phyloP scores from a whole-genome alignment of 2,113 vertebrate genomes.

The Microcebus jonahi region DNA sequence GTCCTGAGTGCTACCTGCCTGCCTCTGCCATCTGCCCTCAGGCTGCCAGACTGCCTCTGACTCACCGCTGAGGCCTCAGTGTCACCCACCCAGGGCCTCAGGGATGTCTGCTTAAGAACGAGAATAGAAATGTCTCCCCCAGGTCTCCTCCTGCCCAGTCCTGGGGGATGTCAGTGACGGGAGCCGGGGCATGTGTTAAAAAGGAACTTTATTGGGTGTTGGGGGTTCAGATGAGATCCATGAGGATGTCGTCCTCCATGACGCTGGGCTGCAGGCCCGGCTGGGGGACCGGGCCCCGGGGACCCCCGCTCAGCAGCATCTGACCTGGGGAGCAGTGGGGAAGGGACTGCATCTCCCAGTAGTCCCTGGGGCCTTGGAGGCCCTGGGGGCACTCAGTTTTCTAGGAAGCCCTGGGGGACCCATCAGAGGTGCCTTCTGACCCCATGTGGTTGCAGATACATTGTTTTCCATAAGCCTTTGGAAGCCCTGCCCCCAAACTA shows the following conservation, averaged over 20 bases:
- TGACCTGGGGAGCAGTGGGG: slow-evolving; percentile 86
- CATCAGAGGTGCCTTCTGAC: not conserved
- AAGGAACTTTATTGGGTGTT: slow-evolving; percentile 80
- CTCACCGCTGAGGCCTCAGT: not conserved
- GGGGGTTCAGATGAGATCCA: slow-evolving; percentile 91
- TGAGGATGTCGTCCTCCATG: slow-evolving; percentile 95
- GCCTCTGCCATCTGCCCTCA: not conserved
- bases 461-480: not conserved
- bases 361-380: slow-evolving; percentile 55
- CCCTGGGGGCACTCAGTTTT: not conserved
- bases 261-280: slow-evolving; percentile 90
- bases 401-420: not conserved
- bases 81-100: not conserved
- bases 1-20: not conserved
- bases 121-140: slow-evolving; percentile 32
- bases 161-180: slow-evolving; percentile 77
- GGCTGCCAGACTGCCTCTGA: slow-evolving; percentile 31
- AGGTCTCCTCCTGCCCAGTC: slow-evolving; percentile 58
- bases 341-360: slow-evolving; percentile 74
- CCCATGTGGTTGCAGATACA: not conserved
- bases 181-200: slow-evolving; percentile 76
- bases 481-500: not conserved
- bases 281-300: slow-evolving; percentile 90
- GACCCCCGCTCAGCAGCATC: slow-evolving; percentile 91
- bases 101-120: not conserved